phyloP scores from a whole-genome alignment of 2,888 invertebrate genomes.

The Agonum fuliginosum region DNA sequence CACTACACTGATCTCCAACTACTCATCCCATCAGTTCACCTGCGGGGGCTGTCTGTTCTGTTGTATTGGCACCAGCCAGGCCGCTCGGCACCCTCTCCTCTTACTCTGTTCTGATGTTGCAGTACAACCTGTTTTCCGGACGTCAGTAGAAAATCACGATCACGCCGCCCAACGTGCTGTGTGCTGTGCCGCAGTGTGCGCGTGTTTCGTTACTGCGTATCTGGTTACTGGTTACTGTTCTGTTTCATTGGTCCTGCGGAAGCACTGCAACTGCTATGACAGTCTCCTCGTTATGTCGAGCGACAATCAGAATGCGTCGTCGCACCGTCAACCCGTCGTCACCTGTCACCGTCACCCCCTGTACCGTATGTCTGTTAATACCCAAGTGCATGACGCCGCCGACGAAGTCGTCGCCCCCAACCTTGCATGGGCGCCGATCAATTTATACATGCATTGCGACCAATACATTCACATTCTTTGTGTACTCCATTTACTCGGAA shows the following conservation, averaged over 20 bases:
- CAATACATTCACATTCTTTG: constrained; percentile 12
- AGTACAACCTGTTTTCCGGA: constrained; percentile 73
- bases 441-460: background rate
- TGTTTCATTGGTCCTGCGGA: constrained; percentile 52
- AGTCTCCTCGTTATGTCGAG: constrained; percentile 37
- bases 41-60: constrained; percentile 69
- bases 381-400: constrained; percentile 49
- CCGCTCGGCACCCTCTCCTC: constrained; percentile 64
- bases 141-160: constrained; percentile 70
- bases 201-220: constrained; percentile 38
- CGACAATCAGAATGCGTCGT: constrained; percentile 49
- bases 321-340: background rate
- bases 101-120: constrained; percentile 72
- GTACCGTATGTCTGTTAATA: constrained; percentile 40
- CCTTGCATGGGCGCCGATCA: constrained; percentile 35
- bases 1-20: constrained; percentile 63
- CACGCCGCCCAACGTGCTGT: constrained; percentile 65
- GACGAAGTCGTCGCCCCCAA: constrained; percentile 27
- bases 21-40: constrained; percentile 68
- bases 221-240: constrained; percentile 44
- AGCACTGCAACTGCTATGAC: constrained; percentile 13
- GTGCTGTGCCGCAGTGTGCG: constrained; percentile 8
- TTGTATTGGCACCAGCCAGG: constrained; percentile 37
- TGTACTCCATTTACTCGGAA: constrained; percentile 3
- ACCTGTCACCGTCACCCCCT: constrained; percentile 2